Base-by-base conservation (phyloP, 2,113 vertebrate species). In the Leptodactylus fuscus region DNA sequence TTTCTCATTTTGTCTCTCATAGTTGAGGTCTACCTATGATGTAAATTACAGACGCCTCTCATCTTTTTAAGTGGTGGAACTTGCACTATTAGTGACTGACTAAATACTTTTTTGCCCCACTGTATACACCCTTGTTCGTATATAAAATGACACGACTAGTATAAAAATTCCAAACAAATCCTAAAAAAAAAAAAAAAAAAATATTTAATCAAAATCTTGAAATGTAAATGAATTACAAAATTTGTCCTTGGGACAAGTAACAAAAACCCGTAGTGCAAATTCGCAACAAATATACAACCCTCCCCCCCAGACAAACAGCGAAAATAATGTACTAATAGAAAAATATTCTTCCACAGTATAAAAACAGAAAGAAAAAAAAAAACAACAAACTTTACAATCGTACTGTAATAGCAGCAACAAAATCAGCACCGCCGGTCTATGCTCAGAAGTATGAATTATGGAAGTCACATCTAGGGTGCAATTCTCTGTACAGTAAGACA, bases 331-430 rank as follows among this genome's bases (percentile, higher is more conserved):
- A 38, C n/a, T 34, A 69, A 9, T 38, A 69, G 32, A 69, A 69
- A 69, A 38, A 8, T 34, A n/a, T 69, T 69, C 32, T 69, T 38
- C 65, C 18, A 22, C 18, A 20, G 65, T 69, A 38, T 18, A 32
- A 32, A 16, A 65, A 16, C n/a, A n/a, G 3, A 24, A 60, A 60
- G 13, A 55, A 7, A 27, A 11, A 60, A 5, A 32, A 36, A 36
- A 36, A 69, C 12, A 32, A 67, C 32, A 32, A 1, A 6, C 29
- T 67, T 67, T 69, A 69, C 34, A 69, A 38, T 38, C 18, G 2
- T 69, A 69, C 62, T 34, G 5, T 34, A 67, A 24, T 69, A 69
- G 65, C 65, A 69, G 65, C 65, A 69, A 69, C 65, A 69, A 38
- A 36, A 69, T 69, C 32, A 20, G 65, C 65, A 67, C 32, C 65